phyloP scores from a whole-genome alignment of 2,888 invertebrate genomes.

The Fabriciana adippe region DNA sequence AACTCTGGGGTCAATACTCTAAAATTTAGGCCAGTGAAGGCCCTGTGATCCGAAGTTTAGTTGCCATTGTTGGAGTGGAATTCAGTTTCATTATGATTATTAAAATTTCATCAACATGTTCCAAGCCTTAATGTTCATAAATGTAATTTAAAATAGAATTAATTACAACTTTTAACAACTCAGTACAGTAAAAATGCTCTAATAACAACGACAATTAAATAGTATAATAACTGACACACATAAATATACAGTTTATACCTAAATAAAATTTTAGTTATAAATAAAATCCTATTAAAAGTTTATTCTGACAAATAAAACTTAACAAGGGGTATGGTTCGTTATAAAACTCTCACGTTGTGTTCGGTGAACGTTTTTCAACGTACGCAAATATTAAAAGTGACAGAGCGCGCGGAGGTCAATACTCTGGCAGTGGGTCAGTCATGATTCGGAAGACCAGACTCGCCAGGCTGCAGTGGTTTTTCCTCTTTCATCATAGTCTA shows the following conservation, averaged over 20 bases:
- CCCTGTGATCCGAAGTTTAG: conserved; percentile 46
- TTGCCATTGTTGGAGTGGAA: conserved; percentile 35
- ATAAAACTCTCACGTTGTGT: conserved; percentile 32
- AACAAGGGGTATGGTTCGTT: conserved; percentile 28
- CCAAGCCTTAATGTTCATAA: too few species aligned
- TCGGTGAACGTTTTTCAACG: conserved; percentile 32
- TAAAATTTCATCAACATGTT: not conserved
- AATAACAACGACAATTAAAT: too few species aligned
- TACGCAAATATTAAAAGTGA: conserved; percentile 44
- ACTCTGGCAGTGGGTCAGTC: conserved; percentile 71
- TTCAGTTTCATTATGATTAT: not conserved
- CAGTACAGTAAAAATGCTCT: too few species aligned
- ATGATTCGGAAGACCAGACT: conserved; percentile 48
- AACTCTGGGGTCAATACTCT: conserved; percentile 64
- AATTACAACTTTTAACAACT: too few species aligned
- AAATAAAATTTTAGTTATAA: too few species aligned
- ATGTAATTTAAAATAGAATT: too few species aligned
- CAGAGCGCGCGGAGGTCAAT: conserved; percentile 50
- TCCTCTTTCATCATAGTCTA: conserved; percentile 30
- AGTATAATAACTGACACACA: not conserved
- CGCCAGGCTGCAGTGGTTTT: conserved; percentile 39
- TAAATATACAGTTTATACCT: conserved; percentile 8
- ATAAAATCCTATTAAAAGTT: too few species aligned
- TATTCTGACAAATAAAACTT: conserved; percentile 9
- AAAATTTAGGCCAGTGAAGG: conserved; percentile 53